Conservation (phyloP, 1,140 invertebrate species). For the Conopomorpha cramerella region DNA sequence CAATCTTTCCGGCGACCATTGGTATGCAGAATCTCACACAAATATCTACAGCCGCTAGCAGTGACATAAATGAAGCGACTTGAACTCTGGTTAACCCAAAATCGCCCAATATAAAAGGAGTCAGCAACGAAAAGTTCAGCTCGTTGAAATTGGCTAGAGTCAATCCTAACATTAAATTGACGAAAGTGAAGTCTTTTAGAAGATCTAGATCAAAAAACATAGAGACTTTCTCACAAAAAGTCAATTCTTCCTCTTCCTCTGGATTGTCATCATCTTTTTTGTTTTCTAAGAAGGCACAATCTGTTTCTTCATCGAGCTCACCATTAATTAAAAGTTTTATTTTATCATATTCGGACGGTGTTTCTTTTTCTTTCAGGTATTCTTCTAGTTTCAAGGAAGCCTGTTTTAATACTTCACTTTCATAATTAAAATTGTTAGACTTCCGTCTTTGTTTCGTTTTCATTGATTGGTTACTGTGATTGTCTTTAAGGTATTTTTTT, state of each 20-base stretch:
- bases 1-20: constrained; percentile 65
- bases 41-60: constrained; percentile 64
- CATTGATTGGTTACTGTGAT: constrained; percentile 42
- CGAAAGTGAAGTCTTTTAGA: constrained; percentile 67
- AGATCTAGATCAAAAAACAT: constrained; percentile 71
- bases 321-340: constrained; percentile 25
- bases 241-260: constrained; percentile 24
- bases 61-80: constrained; percentile 66
- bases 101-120: constrained; percentile 70
- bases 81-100: constrained; percentile 61
- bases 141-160: constrained; percentile 71
- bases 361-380: constrained; percentile 37
- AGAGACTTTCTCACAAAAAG: constrained; percentile 55
- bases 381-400: constrained; percentile 50
- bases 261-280: constrained; percentile 14
- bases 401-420: constrained; percentile 49
- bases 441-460: constrained; percentile 29
- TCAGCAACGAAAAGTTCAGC: constrained; percentile 71
- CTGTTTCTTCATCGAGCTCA: constrained; percentile 19
- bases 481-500: constrained; percentile 43
- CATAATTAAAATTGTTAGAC: constrained; percentile 49
- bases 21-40: constrained; percentile 65
- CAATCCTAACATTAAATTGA: constrained; percentile 70
- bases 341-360: constrained; percentile 20
- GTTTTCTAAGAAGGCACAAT: constrained; percentile 21